Conservation (phyloP, 2,888 invertebrate species). For the Drosophila infuscata region DNA sequence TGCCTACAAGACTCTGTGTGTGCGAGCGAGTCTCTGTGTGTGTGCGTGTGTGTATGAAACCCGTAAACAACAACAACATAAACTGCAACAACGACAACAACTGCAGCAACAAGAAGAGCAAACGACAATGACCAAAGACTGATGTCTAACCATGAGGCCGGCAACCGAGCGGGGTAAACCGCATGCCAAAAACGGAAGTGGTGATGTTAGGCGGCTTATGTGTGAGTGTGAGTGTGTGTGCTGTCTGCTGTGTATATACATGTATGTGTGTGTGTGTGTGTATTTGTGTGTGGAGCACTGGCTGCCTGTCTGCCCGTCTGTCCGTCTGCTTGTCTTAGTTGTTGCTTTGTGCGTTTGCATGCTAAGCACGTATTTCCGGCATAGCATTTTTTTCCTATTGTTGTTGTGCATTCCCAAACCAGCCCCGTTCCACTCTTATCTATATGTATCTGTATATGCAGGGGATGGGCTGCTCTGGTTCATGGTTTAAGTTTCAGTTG, state of each 20-base stretch:
- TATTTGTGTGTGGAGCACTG: constrained; percentile 34
- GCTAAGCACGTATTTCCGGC: constrained; percentile 78
- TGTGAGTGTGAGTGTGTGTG: constrained; percentile 35
- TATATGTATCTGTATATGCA: background rate
- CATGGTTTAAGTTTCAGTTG: constrained; percentile 47
- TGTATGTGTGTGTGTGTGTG: constrained; percentile 7
- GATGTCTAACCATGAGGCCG: constrained; percentile 66
- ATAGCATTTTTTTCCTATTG: constrained; percentile 57
- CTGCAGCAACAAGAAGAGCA: constrained; percentile 28
- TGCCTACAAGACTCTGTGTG: constrained; percentile 26
- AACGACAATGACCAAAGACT: constrained; percentile 55
- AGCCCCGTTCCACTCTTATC: background rate
- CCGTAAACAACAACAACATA: constrained; percentile 54
- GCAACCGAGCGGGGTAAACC: constrained; percentile 69
- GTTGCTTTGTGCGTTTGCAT: constrained; percentile 61
- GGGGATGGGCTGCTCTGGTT: background rate
- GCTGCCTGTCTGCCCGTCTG: constrained; percentile 5
- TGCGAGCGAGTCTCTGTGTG: constrained; percentile 12
- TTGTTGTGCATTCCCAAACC: constrained; percentile 10
- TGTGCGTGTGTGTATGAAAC: constrained; percentile 39
- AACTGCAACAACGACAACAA: constrained; percentile 22
- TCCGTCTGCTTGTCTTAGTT: constrained; percentile 19
- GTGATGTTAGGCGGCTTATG: constrained; percentile 81
- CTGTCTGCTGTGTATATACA: background rate
- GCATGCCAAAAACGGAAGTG: constrained; percentile 80